phyloP scores from a whole-genome alignment of 1,140 invertebrate genomes.

The Magallana ariakensis region DNA sequence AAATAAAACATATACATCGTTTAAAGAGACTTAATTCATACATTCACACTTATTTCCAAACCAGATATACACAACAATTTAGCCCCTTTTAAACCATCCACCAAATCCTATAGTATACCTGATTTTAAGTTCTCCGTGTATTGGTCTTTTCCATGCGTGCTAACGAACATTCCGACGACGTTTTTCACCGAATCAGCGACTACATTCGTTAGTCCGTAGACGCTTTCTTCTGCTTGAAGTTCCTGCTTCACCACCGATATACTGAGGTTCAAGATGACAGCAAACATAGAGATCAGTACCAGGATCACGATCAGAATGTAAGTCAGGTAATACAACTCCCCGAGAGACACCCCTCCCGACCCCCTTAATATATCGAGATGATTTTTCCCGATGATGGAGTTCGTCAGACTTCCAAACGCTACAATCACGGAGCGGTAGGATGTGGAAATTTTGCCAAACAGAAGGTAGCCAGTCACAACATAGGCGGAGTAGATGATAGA shows the following conservation, averaged over 20 bases:
- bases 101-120: neutral
- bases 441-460: conserved; percentile 64
- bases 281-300: conserved; percentile 89
- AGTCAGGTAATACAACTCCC: conserved; percentile 87
- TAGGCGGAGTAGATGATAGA: conserved; percentile 71
- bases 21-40: neutral
- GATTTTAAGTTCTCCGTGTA: neutral
- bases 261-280: conserved; percentile 89
- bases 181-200: conserved; percentile 52
- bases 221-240: conserved; percentile 51
- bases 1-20: neutral
- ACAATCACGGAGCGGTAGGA: conserved; percentile 67
- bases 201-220: conserved; percentile 63
- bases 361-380: conserved; percentile 85
- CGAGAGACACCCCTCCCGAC: conserved; percentile 84
- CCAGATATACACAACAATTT: too few relatives aligned
- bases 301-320: conserved; percentile 90
- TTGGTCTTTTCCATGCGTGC: neutral
- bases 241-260: conserved; percentile 60
- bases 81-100: too few relatives aligned
- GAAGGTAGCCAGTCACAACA: conserved; percentile 61
- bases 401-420: conserved; percentile 62
- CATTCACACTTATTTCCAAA: neutral
- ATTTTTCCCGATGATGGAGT: conserved; percentile 87
- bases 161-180: conserved; percentile 36